Evolutionary conservation across 2,113 vertebrate genomes (phyloP), one percentile per base, ranked within the genome.

Genomic region (Neolamprologus brichardi): DNA sequence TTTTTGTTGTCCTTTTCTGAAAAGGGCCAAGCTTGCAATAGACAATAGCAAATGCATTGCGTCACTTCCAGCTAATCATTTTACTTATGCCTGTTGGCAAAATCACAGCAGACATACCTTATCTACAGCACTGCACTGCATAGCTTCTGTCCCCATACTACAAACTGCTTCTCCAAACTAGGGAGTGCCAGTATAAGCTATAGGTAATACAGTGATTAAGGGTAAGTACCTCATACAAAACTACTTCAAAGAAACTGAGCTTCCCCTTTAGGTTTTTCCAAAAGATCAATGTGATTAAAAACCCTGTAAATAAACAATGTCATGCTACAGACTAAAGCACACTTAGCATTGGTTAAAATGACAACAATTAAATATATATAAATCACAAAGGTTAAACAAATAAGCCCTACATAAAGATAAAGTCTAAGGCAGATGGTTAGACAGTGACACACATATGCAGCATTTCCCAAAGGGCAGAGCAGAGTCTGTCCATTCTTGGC

Each of bases 381-480:
- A 11, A 77, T 77, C 8, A 51, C 14, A 60, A 67, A 84, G 51
- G 52, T 85, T 41, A 87, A 87, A 54, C n/a, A 79, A 82, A 82
- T 60, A 89, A 81, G 23, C 25, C 12, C 60, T 41, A 39, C 41
- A 53, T 64, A 87, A 75, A 86, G 67, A 84, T 9, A 81, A 80
- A 4, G 32, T 70, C 56, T 82, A 30, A 51, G 62, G 60, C 90
- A 94, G 91, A 91, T 88, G 88, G 83, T 83, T 51, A 34, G 56
- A 87, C 46, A 82, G 80, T 70, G 18, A 89, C 62, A 83, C 79
- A 89, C 82, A 88, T 84, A 80, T 84, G 84, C 46, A 84, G 79
- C 79, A 88, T 56, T 82, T 87, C 87, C 82, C 85, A 79, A 86
- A 78, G 67, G 83, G 85, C 34, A 85, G 54, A 25, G 46, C 34